Percentiles rank a stretch among this genome's conserved stretches.
phyloP scores from a whole-genome alignment of 2,888 invertebrate genomes.

The Caenorhabditis macrosperma region DNA sequence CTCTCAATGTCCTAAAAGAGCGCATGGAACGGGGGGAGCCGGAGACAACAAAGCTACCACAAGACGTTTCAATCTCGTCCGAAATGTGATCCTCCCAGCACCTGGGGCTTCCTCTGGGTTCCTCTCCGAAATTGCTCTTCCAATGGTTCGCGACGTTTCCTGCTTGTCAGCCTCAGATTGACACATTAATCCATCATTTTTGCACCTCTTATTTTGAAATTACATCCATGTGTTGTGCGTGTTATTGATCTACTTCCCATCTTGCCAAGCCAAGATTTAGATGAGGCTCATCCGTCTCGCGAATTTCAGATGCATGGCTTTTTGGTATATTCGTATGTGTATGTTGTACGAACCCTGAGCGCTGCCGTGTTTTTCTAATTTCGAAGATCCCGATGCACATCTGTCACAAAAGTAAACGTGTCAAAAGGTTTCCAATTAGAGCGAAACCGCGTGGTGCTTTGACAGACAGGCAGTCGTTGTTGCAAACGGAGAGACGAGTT shows the following conservation, averaged over 20 bases:
- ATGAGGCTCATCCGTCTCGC: slow-evolving; percentile 56
- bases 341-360: slow-evolving; percentile 17
- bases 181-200: slow-evolving; percentile 20
- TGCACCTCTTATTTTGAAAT: slow-evolving; percentile 19
- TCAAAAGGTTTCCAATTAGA: slow-evolving; percentile 56
- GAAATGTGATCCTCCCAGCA: slow-evolving; percentile 25
- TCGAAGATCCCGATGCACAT: slow-evolving; percentile 38
- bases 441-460: slow-evolving; percentile 9
- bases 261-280: slow-evolving; percentile 45
- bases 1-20: slow-evolving; percentile 11
- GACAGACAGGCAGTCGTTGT: slow-evolving; percentile 39
- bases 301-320: slow-evolving; percentile 57
- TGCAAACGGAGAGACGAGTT: slow-evolving; percentile 31
- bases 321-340: slow-evolving; percentile 46
- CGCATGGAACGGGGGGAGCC: slow-evolving; percentile 33
- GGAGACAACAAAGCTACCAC: not conserved
- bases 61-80: slow-evolving; percentile 30
- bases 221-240: slow-evolving; percentile 14
- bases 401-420: slow-evolving; percentile 55
- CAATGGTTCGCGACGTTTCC: not conserved
- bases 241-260: slow-evolving; percentile 48
- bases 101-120: slow-evolving; percentile 6
- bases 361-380: slow-evolving; percentile 34
- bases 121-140: not conserved
- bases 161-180: not conserved